Percentiles rank a stretch among this genome's conserved stretches.
Evolutionary conservation across 2,888 invertebrate species (phyloP).

Genomic region (Girardia tigrina): DNA sequence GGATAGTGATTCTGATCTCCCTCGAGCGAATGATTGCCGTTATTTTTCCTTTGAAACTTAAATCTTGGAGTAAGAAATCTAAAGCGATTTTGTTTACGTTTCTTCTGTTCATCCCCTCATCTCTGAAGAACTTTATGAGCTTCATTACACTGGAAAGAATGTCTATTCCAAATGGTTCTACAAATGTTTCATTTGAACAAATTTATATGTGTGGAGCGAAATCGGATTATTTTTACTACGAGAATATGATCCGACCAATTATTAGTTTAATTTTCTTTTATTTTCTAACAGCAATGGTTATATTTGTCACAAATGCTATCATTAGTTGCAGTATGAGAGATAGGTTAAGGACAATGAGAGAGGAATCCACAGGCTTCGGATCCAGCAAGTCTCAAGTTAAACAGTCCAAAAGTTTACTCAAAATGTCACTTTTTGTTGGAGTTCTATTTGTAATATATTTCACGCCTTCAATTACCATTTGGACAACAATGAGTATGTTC

Average conservation of each 20-base stretch:
- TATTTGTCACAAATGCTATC: conserved; percentile 19
- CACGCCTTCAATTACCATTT: neutral
- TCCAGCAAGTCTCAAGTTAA: conserved; percentile 11
- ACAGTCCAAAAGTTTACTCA: neutral
- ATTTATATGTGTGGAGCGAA: neutral
- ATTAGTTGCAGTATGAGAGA: neutral
- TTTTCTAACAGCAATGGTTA: neutral
- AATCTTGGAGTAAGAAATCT: neutral
- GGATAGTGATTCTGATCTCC: conserved; percentile 10
- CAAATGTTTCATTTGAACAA: neutral
- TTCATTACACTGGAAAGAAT: conserved; percentile 3
- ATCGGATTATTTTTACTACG: neutral
- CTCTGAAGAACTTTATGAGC: conserved; percentile 6
- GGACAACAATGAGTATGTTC: conserved; percentile 6
- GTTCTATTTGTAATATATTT: neutral
- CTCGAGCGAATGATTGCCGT: conserved; percentile 25
- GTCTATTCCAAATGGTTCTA: neutral
- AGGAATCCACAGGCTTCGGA: neutral
- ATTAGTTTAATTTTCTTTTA: conserved; percentile 11
- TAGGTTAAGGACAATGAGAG: neutral
- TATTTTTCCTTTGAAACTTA: conserved; percentile 2
- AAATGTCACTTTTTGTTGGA: conserved; percentile 20
- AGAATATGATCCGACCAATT: conserved; percentile 6
- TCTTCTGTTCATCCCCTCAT: neutral
- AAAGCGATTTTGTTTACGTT: neutral